Base-by-base conservation (phyloP, 2,113 vertebrate species). In the Aspiorhynchus laticeps region DNA sequence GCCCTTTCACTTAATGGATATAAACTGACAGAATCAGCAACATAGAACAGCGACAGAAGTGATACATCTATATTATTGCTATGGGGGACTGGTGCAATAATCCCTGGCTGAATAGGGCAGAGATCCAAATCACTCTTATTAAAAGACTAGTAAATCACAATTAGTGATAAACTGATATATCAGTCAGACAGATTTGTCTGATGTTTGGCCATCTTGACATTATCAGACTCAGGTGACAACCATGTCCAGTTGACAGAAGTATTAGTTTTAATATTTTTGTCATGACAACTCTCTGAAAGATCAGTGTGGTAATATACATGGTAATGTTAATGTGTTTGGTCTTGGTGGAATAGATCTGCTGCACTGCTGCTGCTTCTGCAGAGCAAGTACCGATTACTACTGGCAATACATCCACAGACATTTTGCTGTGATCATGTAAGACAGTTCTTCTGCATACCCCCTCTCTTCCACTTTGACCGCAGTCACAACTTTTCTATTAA, bases 21-120 rank as follows among this genome's bases (percentile, higher is more conserved):
- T 80, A 59, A 80, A 36, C 5, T 24, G 77, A 79, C 77, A 24
- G 48, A 59, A 78, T 53, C 26, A 53, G 75, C 46, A 19, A 48
- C 26, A 36, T 4, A 59, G 51, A 79, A 79, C 31, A 59, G 51
- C 51, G 14, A 59, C 19, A 38, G 5, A 59, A 36, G 19, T 75
- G 24, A 75, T 46, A 26, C 3, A 46, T 75, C 24, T 75, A 43
- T 75, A 43, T n/a, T 56, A 80, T 33, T 36, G 77, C 59, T 21
- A 28, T 19, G 2, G 6, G 10, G 31, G 21, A 14, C 51, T 80
- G 51, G 5, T 59, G 43, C 46, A 31, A 78, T 53, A 19, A 33
- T 2, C 31, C 11, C 4, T 80, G 51, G 51, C 48, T 59, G 15
- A 43, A 15, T 43, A 26, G 71, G 21, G 10, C 36, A 74, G 24